Base-by-base conservation (phyloP, 2,888 invertebrate genomes). In the Rambutsinella grinnellia region DNA sequence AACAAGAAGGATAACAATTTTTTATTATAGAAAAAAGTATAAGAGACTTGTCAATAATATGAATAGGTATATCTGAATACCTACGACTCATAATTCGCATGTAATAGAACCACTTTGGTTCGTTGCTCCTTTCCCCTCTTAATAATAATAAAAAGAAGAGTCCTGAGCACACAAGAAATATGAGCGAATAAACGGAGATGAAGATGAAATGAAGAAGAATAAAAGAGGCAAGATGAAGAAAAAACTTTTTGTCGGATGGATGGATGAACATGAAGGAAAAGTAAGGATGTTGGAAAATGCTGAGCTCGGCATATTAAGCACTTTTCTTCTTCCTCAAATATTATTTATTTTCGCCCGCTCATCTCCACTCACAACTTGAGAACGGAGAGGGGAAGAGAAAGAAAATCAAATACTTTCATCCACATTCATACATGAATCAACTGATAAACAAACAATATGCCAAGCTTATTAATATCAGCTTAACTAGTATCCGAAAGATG, bases 301-400 rank as follows among this genome's bases (percentile, higher is more conserved):
- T 51, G 61, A 69, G 69, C 69, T 69, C 61, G 60, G 69, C 69
- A 69, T 69, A 69, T 69, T 61, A 69, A 69, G 53, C 49, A 69
- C 53, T 60, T 60, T 60, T 60, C 44, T 24, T 28, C 36, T 19
- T 21, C 53, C 49, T 8, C 21, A 36, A 36, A n/a, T 36, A 36
- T 5, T 36, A 13, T 13, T 36, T 36, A 5, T 5, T 5, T 13
- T 36, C 13, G 6, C 36, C 36, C 5, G 36, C 36, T 36, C 36
- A 36, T 36, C 36, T 36, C 36, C 36, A 8, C n/a, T n/a, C n/a
- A n/a, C n/a, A n/a, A n/a, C n/a, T n/a, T n/a, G n/a, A n/a, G n/a
- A n/a, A n/a, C n/a, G n/a, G n/a, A n/a, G n/a, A n/a, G n/a, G n/a
- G n/a, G n/a, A n/a, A n/a, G n/a, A n/a, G n/a, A n/a, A n/a, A n/a